These are phyloP conservation scores for Petrophora chlorosata DNA, from an alignment of 2,888 invertebrate genomes.

Conservation along the genomic window DNA sequence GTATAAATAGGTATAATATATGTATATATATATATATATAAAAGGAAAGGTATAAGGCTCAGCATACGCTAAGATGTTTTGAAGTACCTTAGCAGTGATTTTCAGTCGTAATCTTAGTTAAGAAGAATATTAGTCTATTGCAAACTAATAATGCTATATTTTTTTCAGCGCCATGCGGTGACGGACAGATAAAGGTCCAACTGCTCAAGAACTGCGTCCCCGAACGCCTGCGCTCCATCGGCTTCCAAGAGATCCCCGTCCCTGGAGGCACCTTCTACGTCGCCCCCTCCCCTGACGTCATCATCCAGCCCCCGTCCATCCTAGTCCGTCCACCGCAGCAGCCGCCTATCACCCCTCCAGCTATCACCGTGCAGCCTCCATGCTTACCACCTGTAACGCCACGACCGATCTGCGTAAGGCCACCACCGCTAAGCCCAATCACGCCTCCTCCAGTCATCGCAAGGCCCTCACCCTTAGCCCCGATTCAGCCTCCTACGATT, in stretches of 20 bases:
- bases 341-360: slow-evolving; percentile 52
- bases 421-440: slow-evolving; percentile 46
- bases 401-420: slow-evolving; percentile 50
- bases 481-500: slow-evolving; percentile 57
- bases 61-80: too few relatives aligned
- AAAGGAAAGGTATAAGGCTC: too few relatives aligned
- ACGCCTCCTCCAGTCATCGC: slow-evolving; percentile 60
- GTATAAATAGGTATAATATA: too few relatives aligned
- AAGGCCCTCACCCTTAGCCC: slow-evolving; percentile 44
- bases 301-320: slow-evolving; percentile 68
- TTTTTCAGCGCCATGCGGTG: slow-evolving; percentile 57
- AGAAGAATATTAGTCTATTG: too few relatives aligned
- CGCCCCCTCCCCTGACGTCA: slow-evolving; percentile 55
- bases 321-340: slow-evolving; percentile 53
- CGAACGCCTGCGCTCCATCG: slow-evolving; percentile 46
- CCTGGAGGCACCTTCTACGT: slow-evolving; percentile 65
- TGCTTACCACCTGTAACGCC: slow-evolving; percentile 48
- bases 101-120: too few relatives aligned
- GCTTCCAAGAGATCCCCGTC: slow-evolving; percentile 59
- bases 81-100: too few relatives aligned
- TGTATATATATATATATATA: too few relatives aligned
- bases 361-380: slow-evolving; percentile 52
- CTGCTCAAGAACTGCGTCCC: slow-evolving; percentile 41
- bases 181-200: slow-evolving; percentile 52
- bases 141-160: neutral